A percentile compares a stretch with the other conserved stretches of the same genome.
Evolutionary conservation across 2,888 invertebrate species (phyloP).

Genomic region (Uropetala carovei): DNA sequence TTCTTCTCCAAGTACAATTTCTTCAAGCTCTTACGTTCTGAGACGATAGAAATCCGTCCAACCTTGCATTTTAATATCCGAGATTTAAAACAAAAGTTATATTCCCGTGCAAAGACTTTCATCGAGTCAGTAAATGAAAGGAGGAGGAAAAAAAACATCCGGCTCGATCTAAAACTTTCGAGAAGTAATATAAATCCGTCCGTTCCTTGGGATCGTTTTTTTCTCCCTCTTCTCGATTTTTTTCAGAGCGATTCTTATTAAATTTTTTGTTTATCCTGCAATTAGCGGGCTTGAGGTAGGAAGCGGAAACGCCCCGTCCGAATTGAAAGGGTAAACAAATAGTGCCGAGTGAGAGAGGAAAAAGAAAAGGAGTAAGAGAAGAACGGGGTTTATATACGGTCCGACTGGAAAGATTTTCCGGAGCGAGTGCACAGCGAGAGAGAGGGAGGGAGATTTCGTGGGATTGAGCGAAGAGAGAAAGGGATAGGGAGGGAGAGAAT

Average conservation of each 20-base stretch:
- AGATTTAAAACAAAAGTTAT: not conserved
- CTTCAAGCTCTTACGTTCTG: not conserved
- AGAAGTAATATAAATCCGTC: not conserved
- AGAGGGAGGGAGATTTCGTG: too few relatives aligned
- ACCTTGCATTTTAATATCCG: not conserved
- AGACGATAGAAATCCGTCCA: not conserved
- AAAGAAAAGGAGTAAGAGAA: not conserved
- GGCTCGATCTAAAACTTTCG: not conserved
- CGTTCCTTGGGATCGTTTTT: not conserved
- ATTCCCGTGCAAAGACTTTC: not conserved
- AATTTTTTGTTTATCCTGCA: constrained; percentile 8
- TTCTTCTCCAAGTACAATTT: not conserved
- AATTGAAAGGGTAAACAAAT: not conserved
- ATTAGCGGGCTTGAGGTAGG: not conserved
- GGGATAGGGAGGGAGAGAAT: too few relatives aligned
- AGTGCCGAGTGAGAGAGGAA: not conserved
- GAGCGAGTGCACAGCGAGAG: too few relatives aligned
- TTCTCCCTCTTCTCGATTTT: not conserved
- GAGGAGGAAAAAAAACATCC: not conserved
- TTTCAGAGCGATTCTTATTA: too few relatives aligned
- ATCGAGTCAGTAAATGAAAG: not conserved
- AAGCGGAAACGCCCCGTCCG: not conserved
- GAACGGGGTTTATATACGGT: not conserved
- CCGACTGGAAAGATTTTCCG: not conserved
- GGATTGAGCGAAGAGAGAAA: too few relatives aligned